Base-by-base conservation (phyloP, 2,113 vertebrate species). In the Chiloscyllium plagiosum region DNA sequence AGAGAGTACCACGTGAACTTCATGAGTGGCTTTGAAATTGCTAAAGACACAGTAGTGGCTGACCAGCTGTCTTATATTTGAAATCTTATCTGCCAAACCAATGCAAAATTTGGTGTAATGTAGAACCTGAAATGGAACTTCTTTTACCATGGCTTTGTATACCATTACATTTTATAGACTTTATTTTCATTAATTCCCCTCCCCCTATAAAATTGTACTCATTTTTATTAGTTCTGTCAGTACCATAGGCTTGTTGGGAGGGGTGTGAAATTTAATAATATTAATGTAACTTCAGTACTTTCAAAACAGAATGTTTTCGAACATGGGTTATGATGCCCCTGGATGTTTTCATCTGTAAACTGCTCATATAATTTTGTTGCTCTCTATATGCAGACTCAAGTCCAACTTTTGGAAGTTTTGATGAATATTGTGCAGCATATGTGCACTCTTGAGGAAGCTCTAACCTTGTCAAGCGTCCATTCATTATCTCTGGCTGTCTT, bases 401-500 rank as follows among this genome's bases (percentile, higher is more conserved):
- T 98, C 95, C 98, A 99, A 89, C 97, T 98, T 37, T 92, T 99
- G 96, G 98, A 98, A 96, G 95, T 97, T 20, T 96, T 99, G 95
- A 98, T 97, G 0, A 89, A 97, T 24, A 99, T 98, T 4, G 98
- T 99, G 50, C 98, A 98, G 42, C 98, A 96, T 1, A 0, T 99
- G 72, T 97, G 98, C 96, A 97, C 97, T 0, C 96, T 98, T 76
- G 98, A 98, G 24, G 97, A 98, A 86, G 69, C 97, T 0, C 70
- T 98, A 69, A 95, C 97, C 52, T 96, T 99, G 69, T 96, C 97
- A 42, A 97, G 96, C 29, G 97, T 99, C 96, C 98, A 97, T 87
- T 99, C 98, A 37, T 98, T 99, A 2, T 98, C 98, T 0, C 95
- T 97, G 52, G 98, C 98, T 0, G 96, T 99, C 72, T 98, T 99